Conservation (phyloP, 2,888 invertebrate genomes). For the Pseudococcus viburni region DNA sequence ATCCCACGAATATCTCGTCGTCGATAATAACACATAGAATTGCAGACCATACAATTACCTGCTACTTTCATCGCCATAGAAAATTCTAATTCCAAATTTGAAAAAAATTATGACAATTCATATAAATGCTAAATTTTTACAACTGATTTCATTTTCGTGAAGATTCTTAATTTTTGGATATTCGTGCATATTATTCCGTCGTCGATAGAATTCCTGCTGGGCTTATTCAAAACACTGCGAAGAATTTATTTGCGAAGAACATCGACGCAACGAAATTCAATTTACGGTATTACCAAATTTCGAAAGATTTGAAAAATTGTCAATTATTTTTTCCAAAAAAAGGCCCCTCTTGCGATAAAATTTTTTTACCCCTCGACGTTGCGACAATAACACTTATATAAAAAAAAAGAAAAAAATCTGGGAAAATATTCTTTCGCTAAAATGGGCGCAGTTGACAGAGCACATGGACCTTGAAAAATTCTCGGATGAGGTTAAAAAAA, state of each 20-base stretch:
- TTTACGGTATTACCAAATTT: not conserved
- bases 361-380: not conserved
- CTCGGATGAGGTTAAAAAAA: not conserved
- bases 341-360: not conserved
- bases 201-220: not conserved
- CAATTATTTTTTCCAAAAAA: not conserved
- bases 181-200: not conserved
- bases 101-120: not conserved
- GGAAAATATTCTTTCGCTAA: not conserved
- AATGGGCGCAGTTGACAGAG: not conserved
- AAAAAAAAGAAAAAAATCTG: not conserved
- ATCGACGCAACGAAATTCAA: not conserved
- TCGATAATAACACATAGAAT: too few species aligned
- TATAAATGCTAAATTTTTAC: not conserved
- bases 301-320: constrained; percentile 6
- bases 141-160: not conserved
- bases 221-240: not conserved
- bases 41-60: too few species aligned
- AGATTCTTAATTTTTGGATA: too few species aligned
- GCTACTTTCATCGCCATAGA: too few species aligned
- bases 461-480: not conserved
- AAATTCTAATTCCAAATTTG: too few species aligned
- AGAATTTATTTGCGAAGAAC: too few species aligned
- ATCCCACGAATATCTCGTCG: too few species aligned
- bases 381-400: not conserved